Percentiles rank a stretch among this genome's conserved stretches.
Conservation (phyloP, 2,888 invertebrate genomes). For the Hemistola chrysoprasaria region DNA sequence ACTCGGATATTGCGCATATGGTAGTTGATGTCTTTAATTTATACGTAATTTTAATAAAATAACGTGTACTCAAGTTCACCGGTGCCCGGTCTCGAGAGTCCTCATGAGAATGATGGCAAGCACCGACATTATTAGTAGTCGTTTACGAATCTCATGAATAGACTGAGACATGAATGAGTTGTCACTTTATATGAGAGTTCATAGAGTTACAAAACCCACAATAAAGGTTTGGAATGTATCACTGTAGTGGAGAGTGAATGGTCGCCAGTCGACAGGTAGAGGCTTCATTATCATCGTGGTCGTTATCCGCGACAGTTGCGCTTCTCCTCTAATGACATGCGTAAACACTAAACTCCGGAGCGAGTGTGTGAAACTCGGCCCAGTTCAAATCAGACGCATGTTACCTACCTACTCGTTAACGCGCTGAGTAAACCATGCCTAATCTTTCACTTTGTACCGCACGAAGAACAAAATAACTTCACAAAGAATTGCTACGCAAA, state of each 20-base stretch:
- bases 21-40: constrained; percentile 73
- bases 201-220: constrained; percentile 9
- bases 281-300: constrained; percentile 33
- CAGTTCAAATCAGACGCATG: constrained; percentile 63
- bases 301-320: constrained; percentile 59
- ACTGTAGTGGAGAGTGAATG: constrained; percentile 16
- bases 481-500: constrained; percentile 64
- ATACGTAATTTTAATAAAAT: constrained; percentile 65
- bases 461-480: constrained; percentile 60
- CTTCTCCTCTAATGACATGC: constrained; percentile 55
- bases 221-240: constrained; percentile 18
- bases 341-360: constrained; percentile 50
- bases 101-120: constrained; percentile 53
- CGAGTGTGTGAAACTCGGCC: constrained; percentile 70
- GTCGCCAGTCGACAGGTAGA: constrained; percentile 23
- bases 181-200: constrained; percentile 13
- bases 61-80: constrained; percentile 41
- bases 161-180: constrained; percentile 28
- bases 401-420: too few species aligned
- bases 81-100: constrained; percentile 43
- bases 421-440: constrained; percentile 60
- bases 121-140: constrained; percentile 51
- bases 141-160: constrained; percentile 44
- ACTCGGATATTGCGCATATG: constrained; percentile 57
- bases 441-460: constrained; percentile 75